phyloP scores from a whole-genome alignment of 2,113 vertebrate genomes.

The Argyrosomus japonicus region DNA sequence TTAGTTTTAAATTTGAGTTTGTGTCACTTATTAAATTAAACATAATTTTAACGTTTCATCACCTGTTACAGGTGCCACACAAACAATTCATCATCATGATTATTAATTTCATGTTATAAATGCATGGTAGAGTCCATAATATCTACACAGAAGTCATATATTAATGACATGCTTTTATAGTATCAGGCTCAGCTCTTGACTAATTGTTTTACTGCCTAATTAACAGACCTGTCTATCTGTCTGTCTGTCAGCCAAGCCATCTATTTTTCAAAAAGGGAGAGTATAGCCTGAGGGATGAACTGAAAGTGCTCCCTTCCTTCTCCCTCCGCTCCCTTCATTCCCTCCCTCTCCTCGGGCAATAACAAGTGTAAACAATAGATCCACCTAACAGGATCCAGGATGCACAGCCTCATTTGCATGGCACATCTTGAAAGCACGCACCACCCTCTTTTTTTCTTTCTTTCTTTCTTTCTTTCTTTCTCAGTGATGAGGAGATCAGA shows the following conservation, averaged over 20 bases:
- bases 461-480: not conserved
- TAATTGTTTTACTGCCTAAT: not conserved
- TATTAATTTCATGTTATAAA: too few relatives aligned
- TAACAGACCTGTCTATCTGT: not conserved
- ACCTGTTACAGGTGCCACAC: too few relatives aligned
- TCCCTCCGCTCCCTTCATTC: constrained; percentile 10
- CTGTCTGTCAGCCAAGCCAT: not conserved
- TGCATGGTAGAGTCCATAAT: too few relatives aligned
- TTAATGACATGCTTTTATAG: not conserved
- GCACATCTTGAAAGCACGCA: constrained; percentile 71
- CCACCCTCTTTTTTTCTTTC: constrained; percentile 37
- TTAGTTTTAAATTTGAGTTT: not conserved
- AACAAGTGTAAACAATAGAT: constrained; percentile 75
- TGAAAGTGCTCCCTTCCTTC: constrained; percentile 33
- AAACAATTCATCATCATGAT: not conserved
- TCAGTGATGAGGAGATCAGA: too few relatives aligned
- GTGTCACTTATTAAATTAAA: not conserved
- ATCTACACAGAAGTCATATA: not conserved
- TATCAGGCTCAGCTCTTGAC: not conserved
- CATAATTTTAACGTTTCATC: not conserved
- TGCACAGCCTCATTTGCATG: constrained; percentile 79
- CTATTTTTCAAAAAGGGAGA: constrained; percentile 39
- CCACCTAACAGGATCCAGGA: constrained; percentile 83
- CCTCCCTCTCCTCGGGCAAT: constrained; percentile 74
- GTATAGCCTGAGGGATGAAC: constrained; percentile 68